These are phyloP conservation scores for Lasioglossum malachurum DNA, from an alignment of 2,888 invertebrate species.

Conservation along the genomic window DNA sequence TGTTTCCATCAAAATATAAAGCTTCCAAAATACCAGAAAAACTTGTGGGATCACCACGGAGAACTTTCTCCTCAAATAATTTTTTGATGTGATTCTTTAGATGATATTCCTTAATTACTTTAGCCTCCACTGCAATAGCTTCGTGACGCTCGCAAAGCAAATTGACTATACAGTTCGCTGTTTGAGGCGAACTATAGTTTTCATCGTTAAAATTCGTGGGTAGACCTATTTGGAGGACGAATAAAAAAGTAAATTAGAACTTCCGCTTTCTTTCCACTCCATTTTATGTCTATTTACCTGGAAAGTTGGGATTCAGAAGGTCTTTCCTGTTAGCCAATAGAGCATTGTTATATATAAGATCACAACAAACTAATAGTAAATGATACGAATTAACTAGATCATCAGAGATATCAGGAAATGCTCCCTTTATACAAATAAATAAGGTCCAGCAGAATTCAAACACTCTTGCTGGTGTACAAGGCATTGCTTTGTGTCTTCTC, in stretches of 20 bases:
- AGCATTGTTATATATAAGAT: conserved; percentile 95
- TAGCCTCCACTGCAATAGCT: conserved; percentile 94
- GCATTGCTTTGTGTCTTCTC: conserved; percentile 89
- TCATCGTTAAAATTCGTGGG: conserved; percentile 89
- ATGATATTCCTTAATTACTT: conserved; percentile 95
- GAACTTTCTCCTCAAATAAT: conserved; percentile 89
- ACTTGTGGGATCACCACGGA: conserved; percentile 90
- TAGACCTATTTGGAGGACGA: conserved; percentile 86
- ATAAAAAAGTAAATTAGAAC: neutral
- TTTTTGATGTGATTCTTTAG: conserved; percentile 92
- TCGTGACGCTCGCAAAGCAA: conserved; percentile 93
- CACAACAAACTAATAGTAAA: conserved; percentile 95
- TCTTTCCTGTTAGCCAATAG: conserved; percentile 92
- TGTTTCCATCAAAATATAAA: conserved; percentile 93
- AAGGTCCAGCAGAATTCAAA: conserved; percentile 98
- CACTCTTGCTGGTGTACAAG: conserved; percentile 92
- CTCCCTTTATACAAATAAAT: conserved; percentile 95
- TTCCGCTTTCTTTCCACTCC: neutral
- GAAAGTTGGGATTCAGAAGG: conserved; percentile 93
- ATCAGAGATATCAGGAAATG: conserved; percentile 94
- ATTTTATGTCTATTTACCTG: conserved; percentile 86
- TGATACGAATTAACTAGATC: conserved; percentile 98
- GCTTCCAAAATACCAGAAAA: conserved; percentile 92
- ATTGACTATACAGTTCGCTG: conserved; percentile 93
- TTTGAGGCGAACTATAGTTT: conserved; percentile 87